Percentiles rank a stretch among this genome's conserved stretches.
These are phyloP conservation scores for Palythoa grandiflora DNA, from an alignment of 92 coral and sea anemone genomes.

Conservation along the genomic window DNA sequence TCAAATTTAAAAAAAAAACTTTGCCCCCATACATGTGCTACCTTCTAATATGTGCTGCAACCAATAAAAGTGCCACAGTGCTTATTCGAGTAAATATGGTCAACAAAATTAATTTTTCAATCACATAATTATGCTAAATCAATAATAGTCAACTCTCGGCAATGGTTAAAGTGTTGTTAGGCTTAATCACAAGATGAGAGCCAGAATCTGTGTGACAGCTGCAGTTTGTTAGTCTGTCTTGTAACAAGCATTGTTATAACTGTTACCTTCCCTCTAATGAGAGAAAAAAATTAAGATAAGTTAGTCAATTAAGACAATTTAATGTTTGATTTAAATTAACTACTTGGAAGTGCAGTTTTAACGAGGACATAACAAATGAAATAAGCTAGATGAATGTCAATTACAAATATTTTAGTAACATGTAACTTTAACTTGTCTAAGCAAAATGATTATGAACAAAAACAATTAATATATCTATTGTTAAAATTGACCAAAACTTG, in stretches of 20 bases:
- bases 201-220: constrained; percentile 21
- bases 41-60: too few species aligned
- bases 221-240: constrained; percentile 44
- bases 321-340: constrained; percentile 22
- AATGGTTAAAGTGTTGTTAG: not conserved
- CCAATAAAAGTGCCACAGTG: too few species aligned
- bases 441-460: not conserved
- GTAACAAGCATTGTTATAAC: constrained; percentile 50
- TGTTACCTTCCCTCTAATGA: constrained; percentile 63
- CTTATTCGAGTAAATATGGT: too few species aligned
- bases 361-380: not conserved
- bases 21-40: too few species aligned
- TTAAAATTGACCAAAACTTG: not conserved
- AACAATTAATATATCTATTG: not conserved
- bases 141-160: too few species aligned
- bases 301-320: constrained; percentile 65
- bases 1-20: too few species aligned
- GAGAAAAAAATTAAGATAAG: constrained; percentile 64
- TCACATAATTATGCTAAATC: too few species aligned
- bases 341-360: constrained; percentile 7
- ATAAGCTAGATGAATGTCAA: not conserved
- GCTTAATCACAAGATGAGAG: constrained; percentile 30
- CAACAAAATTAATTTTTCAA: too few species aligned
- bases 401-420: not conserved
- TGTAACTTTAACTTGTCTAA: not conserved